Evolutionary conservation across 2,113 vertebrate species (phyloP).

Genomic region (Melanostigma gelatinosum): DNA sequence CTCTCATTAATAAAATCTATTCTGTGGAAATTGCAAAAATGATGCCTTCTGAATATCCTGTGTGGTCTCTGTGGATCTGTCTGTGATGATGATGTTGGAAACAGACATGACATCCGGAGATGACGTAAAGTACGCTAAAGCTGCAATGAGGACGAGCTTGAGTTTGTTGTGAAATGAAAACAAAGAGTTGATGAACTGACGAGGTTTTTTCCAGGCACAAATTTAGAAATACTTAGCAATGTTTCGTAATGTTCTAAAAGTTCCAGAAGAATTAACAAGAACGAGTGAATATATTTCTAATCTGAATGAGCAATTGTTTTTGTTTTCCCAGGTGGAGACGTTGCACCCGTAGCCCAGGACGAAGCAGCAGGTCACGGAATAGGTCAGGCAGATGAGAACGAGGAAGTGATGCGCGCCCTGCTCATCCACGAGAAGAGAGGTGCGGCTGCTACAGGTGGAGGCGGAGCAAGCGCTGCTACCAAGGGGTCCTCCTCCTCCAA

Average conservation of each 20-base stretch:
- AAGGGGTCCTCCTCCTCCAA: conserved; percentile 67
- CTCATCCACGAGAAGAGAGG: conserved; percentile 97
- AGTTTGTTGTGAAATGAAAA: too few species aligned
- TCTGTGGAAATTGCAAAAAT: conserved; percentile 55
- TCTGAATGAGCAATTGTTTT: conserved; percentile 1
- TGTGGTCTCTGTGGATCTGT: conserved; percentile 20
- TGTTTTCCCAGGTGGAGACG: conserved; percentile 73
- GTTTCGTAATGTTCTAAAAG: neutral
- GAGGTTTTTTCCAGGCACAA: neutral
- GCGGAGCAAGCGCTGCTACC: conserved; percentile 30
- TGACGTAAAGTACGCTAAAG: neutral
- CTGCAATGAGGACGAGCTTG: neutral
- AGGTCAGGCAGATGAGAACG: conserved; percentile 87
- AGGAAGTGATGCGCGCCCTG: conserved; percentile 97
- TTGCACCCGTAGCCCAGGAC: conserved; percentile 74
- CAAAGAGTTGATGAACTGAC: too few species aligned
- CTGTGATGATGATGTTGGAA: conserved; percentile 10
- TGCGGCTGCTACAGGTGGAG: conserved; percentile 57
- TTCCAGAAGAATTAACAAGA: neutral
- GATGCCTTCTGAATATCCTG: conserved; percentile 23
- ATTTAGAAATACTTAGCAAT: neutral
- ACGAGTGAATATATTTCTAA: neutral
- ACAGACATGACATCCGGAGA: neutral
- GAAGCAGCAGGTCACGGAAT: conserved; percentile 80
- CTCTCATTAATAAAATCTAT: conserved; percentile 44